These are phyloP conservation scores for Temnothorax nylanderi DNA, from an alignment of 1,140 invertebrate species.

Conservation along the genomic window DNA sequence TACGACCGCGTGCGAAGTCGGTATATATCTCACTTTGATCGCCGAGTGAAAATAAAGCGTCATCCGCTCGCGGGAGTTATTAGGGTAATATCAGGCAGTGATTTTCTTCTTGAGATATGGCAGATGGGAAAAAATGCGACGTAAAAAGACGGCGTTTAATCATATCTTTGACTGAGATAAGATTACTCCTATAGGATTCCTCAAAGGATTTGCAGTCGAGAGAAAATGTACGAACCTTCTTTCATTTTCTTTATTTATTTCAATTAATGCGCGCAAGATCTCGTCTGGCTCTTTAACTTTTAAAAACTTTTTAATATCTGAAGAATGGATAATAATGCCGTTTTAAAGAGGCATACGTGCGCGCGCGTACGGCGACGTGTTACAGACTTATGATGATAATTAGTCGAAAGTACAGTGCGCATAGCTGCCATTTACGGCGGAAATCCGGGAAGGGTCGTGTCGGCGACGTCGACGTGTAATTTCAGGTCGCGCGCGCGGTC, in stretches of 20 bases:
- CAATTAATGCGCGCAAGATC: neutral
- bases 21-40: constrained; percentile 28
- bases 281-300: neutral
- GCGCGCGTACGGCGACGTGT: neutral
- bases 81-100: neutral
- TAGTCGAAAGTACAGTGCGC: constrained; percentile 17
- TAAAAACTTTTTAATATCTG: neutral
- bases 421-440: constrained; percentile 29
- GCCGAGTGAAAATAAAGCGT: constrained; percentile 42
- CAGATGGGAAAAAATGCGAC: neutral
- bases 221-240: neutral
- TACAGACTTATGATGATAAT: constrained; percentile 44
- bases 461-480: constrained; percentile 52
- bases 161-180: neutral
- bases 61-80: constrained; percentile 11
- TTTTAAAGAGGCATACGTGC: neutral
- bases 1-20: constrained; percentile 8
- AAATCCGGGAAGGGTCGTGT: constrained; percentile 2
- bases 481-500: neutral
- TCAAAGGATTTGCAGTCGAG: neutral
- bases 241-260: constrained; percentile 1
- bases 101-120: neutral
- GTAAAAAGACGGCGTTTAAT: neutral
- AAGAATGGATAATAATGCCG: neutral
- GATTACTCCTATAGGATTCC: neutral